A percentile compares a stretch with the other conserved stretches of the same genome.
phyloP scores from a whole-genome alignment of 1,140 invertebrate species.

The Theocolax elegans region DNA sequence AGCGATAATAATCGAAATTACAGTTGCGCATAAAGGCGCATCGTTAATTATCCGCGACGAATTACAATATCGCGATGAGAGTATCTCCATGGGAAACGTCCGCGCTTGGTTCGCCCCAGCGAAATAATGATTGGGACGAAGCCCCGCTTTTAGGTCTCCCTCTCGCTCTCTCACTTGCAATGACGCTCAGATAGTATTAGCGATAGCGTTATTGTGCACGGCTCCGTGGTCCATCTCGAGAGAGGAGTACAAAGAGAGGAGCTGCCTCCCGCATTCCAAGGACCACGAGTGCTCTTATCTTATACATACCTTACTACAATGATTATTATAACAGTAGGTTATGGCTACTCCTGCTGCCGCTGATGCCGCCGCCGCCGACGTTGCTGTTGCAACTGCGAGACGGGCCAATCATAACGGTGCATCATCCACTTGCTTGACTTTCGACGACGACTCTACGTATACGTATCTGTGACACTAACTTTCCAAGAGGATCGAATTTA shows the following conservation, averaged over 20 bases:
- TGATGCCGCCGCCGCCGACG: no score
- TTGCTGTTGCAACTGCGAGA: no score
- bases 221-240: neutral
- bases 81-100: slow-evolving; percentile 28
- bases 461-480: neutral
- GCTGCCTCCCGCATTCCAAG: slow-evolving; percentile 24
- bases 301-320: slow-evolving; percentile 18
- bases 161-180: no score
- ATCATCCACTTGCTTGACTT: slow-evolving; percentile 19
- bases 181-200: slow-evolving; percentile 20
- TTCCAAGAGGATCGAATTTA: no score
- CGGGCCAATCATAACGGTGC: slow-evolving; percentile 28
- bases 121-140: slow-evolving; percentile 26
- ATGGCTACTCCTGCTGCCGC: neutral
- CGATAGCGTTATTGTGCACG: slow-evolving; percentile 9
- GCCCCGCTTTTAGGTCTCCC: no score
- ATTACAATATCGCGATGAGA: slow-evolving; percentile 40
- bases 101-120: slow-evolving; percentile 1
- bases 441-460: neutral
- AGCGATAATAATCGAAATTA: slow-evolving; percentile 32
- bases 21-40: slow-evolving; percentile 16
- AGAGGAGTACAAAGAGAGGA: neutral
- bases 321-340: slow-evolving; percentile 41
- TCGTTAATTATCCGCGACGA: slow-evolving; percentile 38
- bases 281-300: slow-evolving; percentile 21